These are phyloP conservation scores for Illadopsis cleaveri DNA, from an alignment of 2,113 vertebrate species.

Conservation along the genomic window DNA sequence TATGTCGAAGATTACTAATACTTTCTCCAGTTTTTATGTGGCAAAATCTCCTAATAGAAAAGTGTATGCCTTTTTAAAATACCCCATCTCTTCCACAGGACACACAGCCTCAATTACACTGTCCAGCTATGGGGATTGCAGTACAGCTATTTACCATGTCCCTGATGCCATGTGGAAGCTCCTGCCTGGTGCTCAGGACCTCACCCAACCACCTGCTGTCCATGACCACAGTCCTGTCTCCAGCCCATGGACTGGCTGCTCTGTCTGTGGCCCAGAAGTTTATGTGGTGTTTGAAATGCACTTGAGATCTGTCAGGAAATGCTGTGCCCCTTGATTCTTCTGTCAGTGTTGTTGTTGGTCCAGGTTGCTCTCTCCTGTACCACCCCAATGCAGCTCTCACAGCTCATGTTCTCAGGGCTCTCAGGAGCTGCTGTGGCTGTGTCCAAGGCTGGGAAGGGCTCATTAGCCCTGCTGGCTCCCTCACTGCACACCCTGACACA, in stretches of 20 bases:
- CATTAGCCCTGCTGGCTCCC: background rate
- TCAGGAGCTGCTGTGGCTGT: background rate
- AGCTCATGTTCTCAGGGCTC: background rate
- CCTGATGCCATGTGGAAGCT: fast-evolving
- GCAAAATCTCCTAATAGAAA: background rate
- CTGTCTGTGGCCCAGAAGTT: background rate
- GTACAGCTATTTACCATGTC: background rate
- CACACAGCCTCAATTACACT: no score
- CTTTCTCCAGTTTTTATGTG: background rate
- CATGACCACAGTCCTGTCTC: background rate
- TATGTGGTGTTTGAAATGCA: background rate
- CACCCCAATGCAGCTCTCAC: background rate
- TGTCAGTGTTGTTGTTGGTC: background rate
- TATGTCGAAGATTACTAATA: background rate
- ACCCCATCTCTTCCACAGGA: background rate
- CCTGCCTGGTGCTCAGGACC: no score
- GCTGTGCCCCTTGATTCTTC: background rate
- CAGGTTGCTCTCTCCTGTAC: background rate
- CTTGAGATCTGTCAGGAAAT: background rate
- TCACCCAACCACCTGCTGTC: background rate
- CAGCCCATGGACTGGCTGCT: background rate
- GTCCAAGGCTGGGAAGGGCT: background rate
- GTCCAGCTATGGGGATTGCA: fast-evolving
- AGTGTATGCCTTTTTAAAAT: background rate
- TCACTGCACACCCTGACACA: background rate